Evolutionary conservation across 2,113 vertebrate genomes (phyloP), one percentile per base, ranked within the genome.

Genomic region (Andinoacara biseriatus): DNA sequence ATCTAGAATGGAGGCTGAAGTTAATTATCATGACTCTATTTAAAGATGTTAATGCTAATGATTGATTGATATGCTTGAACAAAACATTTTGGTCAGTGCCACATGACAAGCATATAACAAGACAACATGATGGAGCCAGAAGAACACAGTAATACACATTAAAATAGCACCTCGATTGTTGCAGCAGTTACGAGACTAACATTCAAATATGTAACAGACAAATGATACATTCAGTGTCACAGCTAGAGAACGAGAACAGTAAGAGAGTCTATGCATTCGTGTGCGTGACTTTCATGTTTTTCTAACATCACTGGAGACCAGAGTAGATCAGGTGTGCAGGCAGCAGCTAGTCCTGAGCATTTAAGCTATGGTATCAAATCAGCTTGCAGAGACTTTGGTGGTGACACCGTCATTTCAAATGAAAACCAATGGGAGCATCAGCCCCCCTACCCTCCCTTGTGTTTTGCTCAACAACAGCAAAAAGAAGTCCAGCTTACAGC

Each of bases 31-130:
- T 58, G n/a, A 58, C 1, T 40, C 10, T 15, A 76, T 65, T 26
- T 10, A 46, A 24, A 2, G 5, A n/a, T 11, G 18, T 69, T 18
- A 10, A 69, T 20, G 10, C 17, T 52, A 24, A 29, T 52, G 0
- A 69, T 49, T 17, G 15, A 69, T 7, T 69, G 5, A 33, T 35
- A 17, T 61, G 60, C 26, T 31, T 24, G 18, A 78, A 80, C 43
- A 35, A 63, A 56, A 63, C 29, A 87, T 90, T 95, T 96, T 94
- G 94, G 85, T 92, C 93, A 88, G 91, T 91, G 94, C 76, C 91
- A 91, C 91, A 33, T 46, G 90, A 95, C 93, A 95, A 91, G 88
- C 84, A 94, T 91, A 94, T 86, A 93, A 92, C 93, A 91, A 91
- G 95, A 95, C 94, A 88, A 92, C 81, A 81, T 82, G 92, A 94